A percentile compares a stretch with the other conserved stretches of the same genome.
phyloP scores from a whole-genome alignment of 2,797 vertebrate genomes.

The Cirrhinus mrigala region DNA sequence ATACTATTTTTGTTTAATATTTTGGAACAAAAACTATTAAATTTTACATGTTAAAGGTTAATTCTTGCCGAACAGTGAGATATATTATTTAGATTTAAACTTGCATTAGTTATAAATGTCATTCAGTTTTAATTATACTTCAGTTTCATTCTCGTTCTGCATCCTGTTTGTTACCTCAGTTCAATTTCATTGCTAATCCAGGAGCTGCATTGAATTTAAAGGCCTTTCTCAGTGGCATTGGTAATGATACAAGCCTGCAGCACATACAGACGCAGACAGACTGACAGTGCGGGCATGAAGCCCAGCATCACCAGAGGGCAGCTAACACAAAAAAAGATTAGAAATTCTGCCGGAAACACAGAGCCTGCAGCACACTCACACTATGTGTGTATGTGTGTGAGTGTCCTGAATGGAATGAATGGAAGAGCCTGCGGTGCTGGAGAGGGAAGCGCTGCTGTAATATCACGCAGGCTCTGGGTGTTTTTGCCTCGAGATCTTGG shows the following conservation, averaged over 20 bases:
- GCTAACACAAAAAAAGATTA: conserved; percentile 15
- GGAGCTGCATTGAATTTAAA: conserved; percentile 60
- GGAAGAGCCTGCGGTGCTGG: neutral
- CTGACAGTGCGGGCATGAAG: neutral
- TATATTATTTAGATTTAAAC: neutral
- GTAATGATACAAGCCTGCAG: conserved; percentile 67
- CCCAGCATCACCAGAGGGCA: conserved; percentile 18
- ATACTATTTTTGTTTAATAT: neutral
- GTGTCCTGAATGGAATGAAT: neutral
- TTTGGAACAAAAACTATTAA: neutral
- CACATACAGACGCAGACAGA: conserved; percentile 15
- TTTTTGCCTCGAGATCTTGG: neutral
- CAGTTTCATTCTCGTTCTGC: neutral
- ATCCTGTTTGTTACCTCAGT: neutral
- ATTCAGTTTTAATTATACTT: neutral
- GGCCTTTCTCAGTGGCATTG: conserved; percentile 71
- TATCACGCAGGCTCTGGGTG: conserved; percentile 2
- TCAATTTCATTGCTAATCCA: neutral
- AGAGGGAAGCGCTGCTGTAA: neutral
- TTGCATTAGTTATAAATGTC: neutral
- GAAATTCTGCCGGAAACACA: conserved; percentile 30
- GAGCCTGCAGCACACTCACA: conserved; percentile 18
- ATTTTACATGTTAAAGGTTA: neutral
- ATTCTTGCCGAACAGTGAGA: too few species aligned
- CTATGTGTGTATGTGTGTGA: neutral